These are phyloP conservation scores for Encarsia formosa DNA, from an alignment of 2,888 invertebrate genomes.

Conservation along the genomic window DNA sequence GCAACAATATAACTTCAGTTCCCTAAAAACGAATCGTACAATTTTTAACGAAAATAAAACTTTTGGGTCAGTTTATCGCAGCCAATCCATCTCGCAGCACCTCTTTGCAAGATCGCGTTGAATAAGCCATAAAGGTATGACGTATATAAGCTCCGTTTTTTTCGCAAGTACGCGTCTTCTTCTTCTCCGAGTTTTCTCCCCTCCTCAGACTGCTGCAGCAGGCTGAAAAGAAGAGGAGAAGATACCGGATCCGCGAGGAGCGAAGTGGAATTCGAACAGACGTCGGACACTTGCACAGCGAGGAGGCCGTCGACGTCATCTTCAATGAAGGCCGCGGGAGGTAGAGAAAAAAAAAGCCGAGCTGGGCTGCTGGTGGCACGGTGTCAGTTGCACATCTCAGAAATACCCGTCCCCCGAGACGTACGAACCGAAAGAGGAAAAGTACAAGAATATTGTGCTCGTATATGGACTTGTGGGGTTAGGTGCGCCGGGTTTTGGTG, in stretches of 20 bases:
- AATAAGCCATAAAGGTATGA: conserved; percentile 28
- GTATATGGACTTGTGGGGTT: too few species aligned
- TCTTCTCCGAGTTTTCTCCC: too few species aligned
- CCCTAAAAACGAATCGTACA: too few species aligned
- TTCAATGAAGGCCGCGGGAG: conserved; percentile 41
- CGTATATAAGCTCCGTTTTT: conserved; percentile 15
- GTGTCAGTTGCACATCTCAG: conserved; percentile 45
- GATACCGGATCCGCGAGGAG: neutral
- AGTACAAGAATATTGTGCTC: too few species aligned
- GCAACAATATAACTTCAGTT: too few species aligned
- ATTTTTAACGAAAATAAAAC: too few species aligned
- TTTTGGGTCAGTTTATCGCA: too few species aligned
- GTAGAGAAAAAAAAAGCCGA: too few species aligned
- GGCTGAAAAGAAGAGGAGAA: conserved; percentile 1
- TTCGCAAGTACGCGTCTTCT: neutral
- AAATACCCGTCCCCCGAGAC: conserved; percentile 44
- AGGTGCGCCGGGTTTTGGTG: too few species aligned
- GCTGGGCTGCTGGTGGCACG: too few species aligned
- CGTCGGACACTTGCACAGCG: conserved; percentile 28
- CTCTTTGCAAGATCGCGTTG: conserved; percentile 20
- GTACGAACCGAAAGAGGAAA: conserved; percentile 31
- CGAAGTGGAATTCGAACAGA: conserved; percentile 32
- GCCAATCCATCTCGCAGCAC: too few species aligned
- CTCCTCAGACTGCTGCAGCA: too few species aligned
- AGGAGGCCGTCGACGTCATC: conserved; percentile 37